Evolutionary conservation across 1,140 invertebrate genomes (phyloP), one percentile per base, ranked within the genome.

Genomic region (Penaeus vannamei): DNA sequence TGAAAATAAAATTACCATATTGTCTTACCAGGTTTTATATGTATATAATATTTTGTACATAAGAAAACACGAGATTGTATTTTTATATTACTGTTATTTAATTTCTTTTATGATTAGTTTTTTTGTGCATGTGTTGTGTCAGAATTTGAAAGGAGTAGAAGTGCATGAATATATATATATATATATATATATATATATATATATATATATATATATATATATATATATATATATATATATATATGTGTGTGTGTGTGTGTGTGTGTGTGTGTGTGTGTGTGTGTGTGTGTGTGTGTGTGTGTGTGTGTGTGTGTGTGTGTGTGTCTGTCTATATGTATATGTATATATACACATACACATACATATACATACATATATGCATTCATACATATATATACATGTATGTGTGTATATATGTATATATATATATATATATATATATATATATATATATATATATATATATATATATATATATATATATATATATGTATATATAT

Each of bases 181-280:
- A 42, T 42, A 42, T 42, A 72, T 72, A 72, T 72, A 72, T 72
- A 72, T 72, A 72, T 72, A 72, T 72, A 72, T 26, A 72, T 72
- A 72, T 26, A 69, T 69, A 69, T 69, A 23, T 23, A 69, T 69
- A 69, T 69, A 69, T 69, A 8, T 69, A 69, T 23, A 69, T 69
- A 69, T 14, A 69, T 69, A 69, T 69, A 23, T 69, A 69, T 69
- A 23, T 69, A 69, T 69, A 23, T 69, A 69, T 23, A 69, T 29
- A 69, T 69, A 23, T 69, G 23, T 69, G 32, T 69, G 23, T 69
- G 23, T 69, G 23, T 69, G 23, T 69, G 23, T 69, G 23, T 69
- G 23, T 69, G 23, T 69, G 23, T 69, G 23, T 69, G 32, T 69
- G 23, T 69, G 1, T 14, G 23, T 69, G 23, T 69, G 32, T 69